phyloP scores from a whole-genome alignment of 2,888 invertebrate genomes.

The Chouioia cunea region DNA sequence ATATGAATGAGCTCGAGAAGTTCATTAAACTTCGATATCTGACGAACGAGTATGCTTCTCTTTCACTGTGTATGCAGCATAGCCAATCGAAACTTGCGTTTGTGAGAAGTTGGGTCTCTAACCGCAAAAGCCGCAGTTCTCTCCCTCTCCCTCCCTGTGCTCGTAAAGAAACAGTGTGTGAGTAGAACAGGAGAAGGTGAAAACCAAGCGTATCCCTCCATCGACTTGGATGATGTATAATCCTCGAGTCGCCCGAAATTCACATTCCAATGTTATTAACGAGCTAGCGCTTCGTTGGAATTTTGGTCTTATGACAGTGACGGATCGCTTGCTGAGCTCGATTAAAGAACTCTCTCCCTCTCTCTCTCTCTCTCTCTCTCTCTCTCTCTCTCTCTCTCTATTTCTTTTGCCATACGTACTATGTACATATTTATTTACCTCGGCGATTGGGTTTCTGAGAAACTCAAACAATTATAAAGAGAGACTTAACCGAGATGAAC shows the following conservation, averaged over 20 bases:
- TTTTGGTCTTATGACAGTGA: slow-evolving; percentile 44
- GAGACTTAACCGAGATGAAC: neutral
- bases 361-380: slow-evolving; percentile 1
- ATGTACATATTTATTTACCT: neutral
- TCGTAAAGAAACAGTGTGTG: slow-evolving; percentile 22
- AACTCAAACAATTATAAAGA: neutral
- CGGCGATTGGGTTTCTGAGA: neutral
- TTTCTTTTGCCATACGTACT: neutral
- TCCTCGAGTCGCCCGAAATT: slow-evolving; percentile 40
- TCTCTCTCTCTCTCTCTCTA: neutral
- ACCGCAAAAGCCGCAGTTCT: slow-evolving; percentile 37
- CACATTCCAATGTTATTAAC: slow-evolving; percentile 43
- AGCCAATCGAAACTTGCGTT: slow-evolving; percentile 19
- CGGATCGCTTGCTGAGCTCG: slow-evolving; percentile 22
- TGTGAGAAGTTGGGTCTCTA: slow-evolving; percentile 1
- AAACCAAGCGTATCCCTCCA: slow-evolving; percentile 14
- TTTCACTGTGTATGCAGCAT: neutral
- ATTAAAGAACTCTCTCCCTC: neutral
- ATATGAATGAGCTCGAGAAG: no score
- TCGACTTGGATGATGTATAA: slow-evolving; percentile 41
- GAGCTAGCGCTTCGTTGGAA: slow-evolving; percentile 34
- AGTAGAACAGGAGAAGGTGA: neutral
- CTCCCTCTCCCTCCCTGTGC: neutral
- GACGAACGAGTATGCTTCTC: no score
- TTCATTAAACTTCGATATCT: no score